A percentile compares a stretch with the other conserved stretches of the same genome.
phyloP scores from a whole-genome alignment of 2,797 vertebrate genomes.

The Mormyrus proboscirostris region DNA sequence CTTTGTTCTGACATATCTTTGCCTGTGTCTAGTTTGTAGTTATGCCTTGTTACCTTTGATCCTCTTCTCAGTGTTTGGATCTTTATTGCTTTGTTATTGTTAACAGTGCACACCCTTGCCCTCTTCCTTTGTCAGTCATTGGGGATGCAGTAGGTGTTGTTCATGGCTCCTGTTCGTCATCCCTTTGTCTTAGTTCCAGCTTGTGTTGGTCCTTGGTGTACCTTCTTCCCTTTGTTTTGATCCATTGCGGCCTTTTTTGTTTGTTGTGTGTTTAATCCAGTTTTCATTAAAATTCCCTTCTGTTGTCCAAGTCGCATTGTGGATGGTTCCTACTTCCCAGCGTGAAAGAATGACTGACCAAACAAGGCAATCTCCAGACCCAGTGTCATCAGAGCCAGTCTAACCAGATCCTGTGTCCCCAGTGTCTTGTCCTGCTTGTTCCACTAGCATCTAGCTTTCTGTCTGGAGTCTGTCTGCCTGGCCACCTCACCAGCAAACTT shows the following conservation, averaged over 20 bases:
- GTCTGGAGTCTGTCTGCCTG: background rate
- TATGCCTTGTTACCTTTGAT: background rate
- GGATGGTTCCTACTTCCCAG: background rate
- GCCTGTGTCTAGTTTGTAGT: background rate
- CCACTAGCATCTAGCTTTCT: background rate
- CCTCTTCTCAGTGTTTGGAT: background rate
- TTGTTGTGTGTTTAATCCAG: background rate
- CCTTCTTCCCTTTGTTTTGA: background rate
- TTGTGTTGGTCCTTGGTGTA: background rate
- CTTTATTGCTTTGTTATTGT: background rate
- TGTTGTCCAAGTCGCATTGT: background rate
- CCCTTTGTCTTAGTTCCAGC: background rate
- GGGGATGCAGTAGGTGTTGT: background rate
- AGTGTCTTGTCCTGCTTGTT: background rate
- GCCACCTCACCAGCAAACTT: background rate
- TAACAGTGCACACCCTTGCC: background rate
- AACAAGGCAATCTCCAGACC: background rate
- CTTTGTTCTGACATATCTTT: background rate
- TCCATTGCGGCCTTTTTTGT: background rate
- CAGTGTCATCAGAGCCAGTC: background rate
- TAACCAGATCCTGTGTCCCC: background rate
- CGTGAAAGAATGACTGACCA: background rate
- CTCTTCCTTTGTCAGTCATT: background rate
- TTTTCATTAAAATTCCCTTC: background rate
- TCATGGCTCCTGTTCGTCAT: background rate